Percentiles rank a stretch among this genome's conserved stretches.
Evolutionary conservation across 2,113 vertebrate species (phyloP).

Genomic region (Nerophis lumbriciformis): DNA sequence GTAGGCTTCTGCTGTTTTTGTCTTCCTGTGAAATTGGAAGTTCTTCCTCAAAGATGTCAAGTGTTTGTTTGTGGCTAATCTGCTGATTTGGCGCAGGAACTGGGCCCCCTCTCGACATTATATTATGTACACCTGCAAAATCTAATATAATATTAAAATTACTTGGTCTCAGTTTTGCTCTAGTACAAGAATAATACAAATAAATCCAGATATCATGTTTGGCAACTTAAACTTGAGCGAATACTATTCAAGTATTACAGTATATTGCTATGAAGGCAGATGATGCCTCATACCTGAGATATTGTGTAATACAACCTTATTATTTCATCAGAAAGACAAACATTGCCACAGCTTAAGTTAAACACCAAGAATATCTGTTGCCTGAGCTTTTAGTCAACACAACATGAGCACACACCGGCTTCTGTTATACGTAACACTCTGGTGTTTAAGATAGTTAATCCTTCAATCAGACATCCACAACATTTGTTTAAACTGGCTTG

Average conservation of each 20-base stretch:
- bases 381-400: slow-evolving; percentile 18
- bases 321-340: not conserved
- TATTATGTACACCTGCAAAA: not conserved
- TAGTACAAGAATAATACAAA: no score
- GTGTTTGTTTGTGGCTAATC: no score
- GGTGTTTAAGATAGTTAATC: not conserved
- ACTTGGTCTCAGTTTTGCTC: no score
- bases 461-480: not conserved
- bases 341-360: slow-evolving; percentile 10
- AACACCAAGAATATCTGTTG: slow-evolving; percentile 4
- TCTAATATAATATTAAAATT: not conserved
- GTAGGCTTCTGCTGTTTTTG: no score
- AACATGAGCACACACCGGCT: slow-evolving; percentile 11
- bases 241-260: not conserved
- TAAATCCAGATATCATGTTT: no score
- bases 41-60: not conserved
- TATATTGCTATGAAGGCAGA: not conserved
- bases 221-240: no score
- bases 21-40: not conserved
- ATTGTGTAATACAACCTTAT: not conserved
- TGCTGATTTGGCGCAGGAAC: not conserved
- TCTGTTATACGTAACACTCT: not conserved
- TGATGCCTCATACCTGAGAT: not conserved
- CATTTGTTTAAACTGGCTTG: slow-evolving; percentile 6
- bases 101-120: not conserved